Evolutionary conservation across 2,797 vertebrate species (phyloP).

Genomic region (Emys orbicularis): DNA sequence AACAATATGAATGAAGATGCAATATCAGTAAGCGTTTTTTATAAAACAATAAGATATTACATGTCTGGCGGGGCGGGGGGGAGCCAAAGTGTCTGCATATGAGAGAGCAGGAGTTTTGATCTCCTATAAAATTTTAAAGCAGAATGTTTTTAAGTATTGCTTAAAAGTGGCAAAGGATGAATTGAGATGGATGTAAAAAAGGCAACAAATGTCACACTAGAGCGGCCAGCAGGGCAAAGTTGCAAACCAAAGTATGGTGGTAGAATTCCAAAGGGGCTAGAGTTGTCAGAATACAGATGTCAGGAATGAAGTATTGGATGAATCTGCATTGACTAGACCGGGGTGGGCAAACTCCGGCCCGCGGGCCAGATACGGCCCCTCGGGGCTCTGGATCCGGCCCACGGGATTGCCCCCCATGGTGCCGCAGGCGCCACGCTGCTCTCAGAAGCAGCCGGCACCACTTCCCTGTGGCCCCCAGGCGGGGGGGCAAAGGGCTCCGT

Average conservation of each 20-base stretch:
- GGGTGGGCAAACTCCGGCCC: too few species aligned
- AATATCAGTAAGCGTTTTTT: not conserved
- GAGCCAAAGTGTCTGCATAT: not conserved
- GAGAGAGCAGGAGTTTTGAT: not conserved
- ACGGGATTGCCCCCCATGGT: too few species aligned
- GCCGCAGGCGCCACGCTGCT: too few species aligned
- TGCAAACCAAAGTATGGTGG: not conserved
- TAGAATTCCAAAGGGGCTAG: not conserved
- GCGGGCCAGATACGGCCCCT: too few species aligned
- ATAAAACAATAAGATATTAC: not conserved
- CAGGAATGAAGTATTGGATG: too few species aligned
- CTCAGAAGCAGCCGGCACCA: too few species aligned
- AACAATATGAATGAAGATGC: not conserved
- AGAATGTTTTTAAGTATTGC: not conserved
- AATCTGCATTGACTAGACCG: too few species aligned
- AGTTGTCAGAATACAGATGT: too few species aligned
- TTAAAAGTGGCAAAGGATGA: not conserved
- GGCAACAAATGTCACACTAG: not conserved
- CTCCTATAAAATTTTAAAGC: not conserved
- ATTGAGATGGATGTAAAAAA: not conserved
- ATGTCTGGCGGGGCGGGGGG: not conserved
- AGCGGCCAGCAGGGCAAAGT: not conserved
- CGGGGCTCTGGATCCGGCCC: too few species aligned
- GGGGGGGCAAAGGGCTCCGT: too few species aligned
- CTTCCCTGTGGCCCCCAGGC: too few species aligned